phyloP scores from a whole-genome alignment of 2,113 vertebrate genomes.

The Lepus americanus region DNA sequence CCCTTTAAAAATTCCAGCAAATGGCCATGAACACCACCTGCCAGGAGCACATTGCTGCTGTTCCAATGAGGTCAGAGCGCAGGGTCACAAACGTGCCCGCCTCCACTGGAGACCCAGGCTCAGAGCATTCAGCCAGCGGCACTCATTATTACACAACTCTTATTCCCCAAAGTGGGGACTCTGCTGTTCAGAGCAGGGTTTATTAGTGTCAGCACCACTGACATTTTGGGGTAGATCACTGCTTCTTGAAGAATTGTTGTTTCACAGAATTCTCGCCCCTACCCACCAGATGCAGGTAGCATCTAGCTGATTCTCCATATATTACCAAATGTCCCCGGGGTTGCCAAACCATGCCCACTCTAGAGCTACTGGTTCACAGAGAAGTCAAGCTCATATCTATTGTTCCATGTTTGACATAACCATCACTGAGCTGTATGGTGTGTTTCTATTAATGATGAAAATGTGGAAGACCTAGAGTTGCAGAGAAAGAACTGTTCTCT shows the following conservation, averaged over 20 bases:
- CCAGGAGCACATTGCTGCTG: background rate
- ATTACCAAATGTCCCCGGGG: background rate
- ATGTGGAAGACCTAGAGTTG: background rate
- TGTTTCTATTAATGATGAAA: background rate
- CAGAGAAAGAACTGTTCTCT: background rate
- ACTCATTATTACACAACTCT: background rate
- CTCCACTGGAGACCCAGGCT: background rate
- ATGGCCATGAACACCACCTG: background rate
- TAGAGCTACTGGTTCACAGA: background rate
- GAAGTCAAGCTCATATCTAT: background rate
- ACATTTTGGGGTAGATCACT: background rate
- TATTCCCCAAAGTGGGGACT: background rate
- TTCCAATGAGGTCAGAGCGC: background rate
- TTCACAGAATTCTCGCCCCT: background rate
- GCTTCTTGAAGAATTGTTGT: background rate
- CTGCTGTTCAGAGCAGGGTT: background rate
- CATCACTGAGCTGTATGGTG: background rate
- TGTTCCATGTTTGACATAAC: background rate
- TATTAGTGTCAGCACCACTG: background rate
- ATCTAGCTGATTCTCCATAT: background rate
- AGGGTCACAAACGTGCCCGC: background rate
- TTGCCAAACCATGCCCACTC: background rate
- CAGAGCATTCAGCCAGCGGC: background rate
- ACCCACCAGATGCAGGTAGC: background rate
- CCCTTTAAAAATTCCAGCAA: constrained; percentile 8